Evolutionary conservation across 2,888 invertebrate genomes (phyloP).

Genomic region (Chrysolina oricalcia): DNA sequence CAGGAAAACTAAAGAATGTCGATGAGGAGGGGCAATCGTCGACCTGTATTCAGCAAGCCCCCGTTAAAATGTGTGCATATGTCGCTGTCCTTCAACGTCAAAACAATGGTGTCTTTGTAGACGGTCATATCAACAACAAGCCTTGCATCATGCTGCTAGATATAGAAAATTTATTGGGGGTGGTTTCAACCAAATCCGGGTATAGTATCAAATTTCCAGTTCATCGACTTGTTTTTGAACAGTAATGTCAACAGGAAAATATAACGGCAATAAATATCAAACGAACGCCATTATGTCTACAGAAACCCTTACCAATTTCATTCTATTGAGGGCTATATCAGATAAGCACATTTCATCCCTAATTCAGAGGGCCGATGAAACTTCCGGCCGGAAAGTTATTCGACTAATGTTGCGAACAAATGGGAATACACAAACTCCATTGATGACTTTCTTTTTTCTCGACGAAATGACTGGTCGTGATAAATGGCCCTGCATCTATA

Average conservation of each 20-base stretch:
- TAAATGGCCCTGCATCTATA: conserved; percentile 17
- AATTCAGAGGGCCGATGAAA: conserved; percentile 19
- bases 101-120: no score
- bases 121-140: no score
- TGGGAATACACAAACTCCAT: conserved; percentile 31
- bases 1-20: no score
- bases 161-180: no score
- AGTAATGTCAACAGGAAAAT: background rate
- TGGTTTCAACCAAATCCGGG: no score
- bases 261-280: conserved; percentile 2
- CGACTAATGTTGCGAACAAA: conserved; percentile 19
- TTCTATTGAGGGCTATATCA: conserved; percentile 17
- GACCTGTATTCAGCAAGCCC: no score
- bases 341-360: conserved; percentile 30
- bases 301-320: conserved; percentile 1
- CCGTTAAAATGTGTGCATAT: no score
- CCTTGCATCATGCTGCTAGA: no score
- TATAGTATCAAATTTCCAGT: background rate
- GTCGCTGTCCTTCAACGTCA: no score
- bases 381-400: conserved; percentile 23
- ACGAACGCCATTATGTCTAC: conserved; percentile 12
- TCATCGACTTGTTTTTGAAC: conserved; percentile 1
- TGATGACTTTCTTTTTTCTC: conserved; percentile 30
- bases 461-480: conserved; percentile 8
- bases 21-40: no score